Percentiles rank a stretch among this genome's conserved stretches.
phyloP scores from a whole-genome alignment of 2,113 vertebrate genomes.

The Heteronetta atricapilla region DNA sequence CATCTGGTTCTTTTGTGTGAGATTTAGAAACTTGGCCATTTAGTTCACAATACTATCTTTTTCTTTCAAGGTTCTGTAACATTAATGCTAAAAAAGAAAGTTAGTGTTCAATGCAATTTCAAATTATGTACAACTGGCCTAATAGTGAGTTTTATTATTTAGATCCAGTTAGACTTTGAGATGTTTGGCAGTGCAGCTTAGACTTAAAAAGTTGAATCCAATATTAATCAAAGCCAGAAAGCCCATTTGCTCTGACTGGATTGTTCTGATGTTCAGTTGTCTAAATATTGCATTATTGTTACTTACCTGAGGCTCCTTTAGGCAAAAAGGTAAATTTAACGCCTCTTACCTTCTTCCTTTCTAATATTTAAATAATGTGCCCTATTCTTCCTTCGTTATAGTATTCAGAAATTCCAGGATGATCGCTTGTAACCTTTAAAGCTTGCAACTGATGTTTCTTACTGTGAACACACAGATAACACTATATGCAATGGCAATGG shows the following conservation, averaged over 20 bases:
- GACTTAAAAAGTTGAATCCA: not conserved
- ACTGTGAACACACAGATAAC: not conserved
- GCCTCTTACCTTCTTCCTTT: not conserved
- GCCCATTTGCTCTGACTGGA: not conserved
- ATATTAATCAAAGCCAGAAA: not conserved
- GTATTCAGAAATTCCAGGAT: not conserved
- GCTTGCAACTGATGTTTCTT: not conserved
- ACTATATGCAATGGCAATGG: not conserved
- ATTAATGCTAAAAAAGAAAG: not conserved
- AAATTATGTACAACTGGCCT: not conserved
- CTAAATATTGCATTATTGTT: not conserved
- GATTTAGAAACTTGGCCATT: not conserved
- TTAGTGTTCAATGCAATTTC: not conserved
- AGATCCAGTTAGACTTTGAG: not conserved
- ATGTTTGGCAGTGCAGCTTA: not conserved
- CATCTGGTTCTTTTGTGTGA: not conserved
- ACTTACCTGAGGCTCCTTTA: not conserved
- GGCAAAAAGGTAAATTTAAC: not conserved
- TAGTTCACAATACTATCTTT: not conserved
- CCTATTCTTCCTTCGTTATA: not conserved
- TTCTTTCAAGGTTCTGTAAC: not conserved
- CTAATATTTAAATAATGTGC: not conserved
- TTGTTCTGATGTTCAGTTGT: not conserved
- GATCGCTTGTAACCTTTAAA: not conserved
- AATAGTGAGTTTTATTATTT: not conserved